Evolutionary conservation across 2,888 invertebrate species (phyloP).

Genomic region (Cryptus armator): DNA sequence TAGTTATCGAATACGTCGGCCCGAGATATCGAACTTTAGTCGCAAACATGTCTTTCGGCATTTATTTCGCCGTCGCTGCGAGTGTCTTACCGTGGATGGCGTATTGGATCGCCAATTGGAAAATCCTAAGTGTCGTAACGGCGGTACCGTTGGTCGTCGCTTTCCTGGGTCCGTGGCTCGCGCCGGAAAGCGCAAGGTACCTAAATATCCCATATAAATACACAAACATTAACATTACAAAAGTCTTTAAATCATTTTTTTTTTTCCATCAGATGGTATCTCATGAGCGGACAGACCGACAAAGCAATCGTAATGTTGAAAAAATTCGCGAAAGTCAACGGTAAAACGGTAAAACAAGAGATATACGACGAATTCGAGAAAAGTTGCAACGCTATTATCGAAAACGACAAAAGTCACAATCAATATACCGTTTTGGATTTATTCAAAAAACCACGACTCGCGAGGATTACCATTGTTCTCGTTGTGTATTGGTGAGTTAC

Average conservation of each 20-base stretch:
- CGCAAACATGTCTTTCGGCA: conserved; percentile 95
- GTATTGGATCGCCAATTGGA: conserved; percentile 92
- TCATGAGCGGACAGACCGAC: conserved; percentile 93
- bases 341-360: conserved; percentile 90
- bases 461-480: conserved; percentile 91
- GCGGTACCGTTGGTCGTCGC: conserved; percentile 91
- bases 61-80: conserved; percentile 94
- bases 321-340: conserved; percentile 93
- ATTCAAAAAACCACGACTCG: conserved; percentile 91
- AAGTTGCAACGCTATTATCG: conserved; percentile 89
- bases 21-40: conserved; percentile 96
- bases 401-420: conserved; percentile 89
- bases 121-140: conserved; percentile 90
- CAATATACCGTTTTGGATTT: conserved; percentile 93
- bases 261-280: conserved; percentile 89
- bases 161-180: conserved; percentile 90
- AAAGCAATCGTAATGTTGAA: conserved; percentile 92
- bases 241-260: neutral
- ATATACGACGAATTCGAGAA: conserved; percentile 92
- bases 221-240: neutral
- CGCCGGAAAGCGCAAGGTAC: conserved; percentile 92
- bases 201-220: neutral
- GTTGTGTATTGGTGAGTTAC: conserved; percentile 90
- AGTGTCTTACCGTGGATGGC: conserved; percentile 94
- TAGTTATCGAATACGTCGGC: conserved; percentile 95